Conservation (phyloP, 2,888 invertebrate genomes). For the Dioctria rufipes region DNA sequence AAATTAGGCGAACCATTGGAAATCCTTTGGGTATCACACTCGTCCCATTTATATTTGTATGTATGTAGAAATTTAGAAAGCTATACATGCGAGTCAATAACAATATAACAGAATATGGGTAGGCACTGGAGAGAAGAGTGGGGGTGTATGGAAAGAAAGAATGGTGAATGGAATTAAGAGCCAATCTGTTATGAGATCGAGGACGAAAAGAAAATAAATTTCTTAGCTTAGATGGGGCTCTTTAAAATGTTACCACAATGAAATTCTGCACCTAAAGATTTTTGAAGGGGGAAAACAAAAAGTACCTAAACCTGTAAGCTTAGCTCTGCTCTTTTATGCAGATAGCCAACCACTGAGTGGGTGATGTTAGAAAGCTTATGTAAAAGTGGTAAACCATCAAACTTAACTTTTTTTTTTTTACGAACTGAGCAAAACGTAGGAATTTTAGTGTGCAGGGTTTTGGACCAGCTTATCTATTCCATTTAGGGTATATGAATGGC, state of each 20-base stretch:
- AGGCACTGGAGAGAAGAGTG: not conserved
- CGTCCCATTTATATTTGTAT: not conserved
- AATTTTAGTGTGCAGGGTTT: not conserved
- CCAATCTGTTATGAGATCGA: not conserved
- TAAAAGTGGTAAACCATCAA: not conserved
- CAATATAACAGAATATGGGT: too few relatives aligned
- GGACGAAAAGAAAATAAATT: not conserved
- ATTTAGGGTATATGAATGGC: too few relatives aligned
- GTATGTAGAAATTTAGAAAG: not conserved
- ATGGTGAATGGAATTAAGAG: not conserved
- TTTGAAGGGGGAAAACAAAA: too few relatives aligned
- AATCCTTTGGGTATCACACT: not conserved
- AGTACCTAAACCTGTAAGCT: not conserved
- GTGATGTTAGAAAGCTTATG: not conserved
- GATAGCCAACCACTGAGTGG: not conserved
- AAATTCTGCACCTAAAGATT: not conserved
- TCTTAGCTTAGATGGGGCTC: not conserved
- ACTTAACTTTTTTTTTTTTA: not conserved
- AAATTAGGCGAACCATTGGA: constrained; percentile 20
- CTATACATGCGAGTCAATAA: not conserved
- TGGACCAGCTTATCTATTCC: not conserved
- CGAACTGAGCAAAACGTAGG: not conserved
- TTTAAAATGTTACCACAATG: constrained; percentile 2
- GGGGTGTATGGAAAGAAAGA: not conserved
- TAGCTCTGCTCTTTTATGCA: not conserved